Base-by-base conservation (phyloP, 1,140 invertebrate species). In the Drosophila eugracilis region DNA sequence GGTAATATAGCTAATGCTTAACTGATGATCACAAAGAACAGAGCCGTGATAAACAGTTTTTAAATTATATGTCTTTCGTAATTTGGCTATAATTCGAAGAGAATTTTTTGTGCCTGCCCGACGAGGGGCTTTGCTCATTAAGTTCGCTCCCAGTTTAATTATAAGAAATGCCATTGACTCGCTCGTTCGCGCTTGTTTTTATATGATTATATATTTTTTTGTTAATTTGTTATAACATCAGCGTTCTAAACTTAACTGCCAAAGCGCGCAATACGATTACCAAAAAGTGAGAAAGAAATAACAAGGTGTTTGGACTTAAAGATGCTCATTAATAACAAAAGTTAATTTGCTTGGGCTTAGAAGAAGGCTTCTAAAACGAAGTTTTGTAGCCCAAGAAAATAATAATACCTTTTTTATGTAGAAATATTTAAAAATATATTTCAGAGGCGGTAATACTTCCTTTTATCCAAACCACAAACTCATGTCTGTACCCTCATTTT, bases 221-320 rank as follows among this genome's bases (percentile, higher is more conserved):
- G 49, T 75, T 75, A 67, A 75, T 88, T 89, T 88, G 75, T 78
- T 76, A 88, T 88, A 88, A 62, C 83, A 88, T 88, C 83, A 88
- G 84, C 84, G 47, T 88, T 88, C 75, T 78, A 88, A 89, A 88
- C 59, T 88, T 81, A 88, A 88, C 63, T 66, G 70, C 58, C 73
- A 70, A 66, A 34, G 49, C 79, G 63, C 59, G 50, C 75, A 85
- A 80, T 75, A 63, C 54, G 55, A 57, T 78, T 84, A 78, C 75
- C 84, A 71, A 67, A 21, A 21, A 52, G 60, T 39, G 60, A 78
- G 54, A 41, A n/a, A 45, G 24, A 48, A 26, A 19, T 22, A 5
- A 4, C 17, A 9, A 28, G 24, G 32, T 17, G 44, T 66, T 30
- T 12, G 14, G 36, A 42, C 34, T 3, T 10, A 6, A 12, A 26